Evolutionary conservation across 1,140 invertebrate species (phyloP), one percentile per base, ranked within the genome.

Genomic region (Brevipalpus yothersi): DNA sequence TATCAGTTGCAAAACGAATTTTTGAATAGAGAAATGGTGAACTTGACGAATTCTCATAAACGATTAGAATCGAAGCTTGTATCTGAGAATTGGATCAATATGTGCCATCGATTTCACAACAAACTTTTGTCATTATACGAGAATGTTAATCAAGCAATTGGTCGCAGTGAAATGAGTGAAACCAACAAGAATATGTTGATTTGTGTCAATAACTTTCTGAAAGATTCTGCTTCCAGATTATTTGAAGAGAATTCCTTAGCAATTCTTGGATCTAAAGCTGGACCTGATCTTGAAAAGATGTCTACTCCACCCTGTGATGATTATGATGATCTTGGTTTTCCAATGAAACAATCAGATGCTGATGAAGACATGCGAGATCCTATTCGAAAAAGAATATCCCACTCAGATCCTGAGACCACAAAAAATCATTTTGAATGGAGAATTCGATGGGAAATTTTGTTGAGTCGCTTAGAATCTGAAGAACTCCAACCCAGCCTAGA

Each of bases 1-100:
- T 76, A 70, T 65, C 68, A 73, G 63, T 57, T 69, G 13, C 75
- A 76, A 65, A 75, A 76, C 62, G 69, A 72, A 60, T 75, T 76
- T 59, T 66, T 76, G 2, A 75, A 74, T 56, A 72, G 72, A 63
- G 75, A 77, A 67, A 72, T 77, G 41, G 62, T 76, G 13, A 73
- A 75, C 60, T 63, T 76, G 41, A 75, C 72, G 62, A 67, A 73
- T 42, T 62, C 72, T 59, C 62, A 67, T 10, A 67, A 69, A 61
- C 69, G 71, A 60, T 68, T 71, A 51, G 60, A 68, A 40, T 58
- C 70, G 1, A 62, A 66, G 13, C 67, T 70, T 70, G 74, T 67
- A 66, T 68, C 64, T 13, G 61, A 17, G 57, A 71, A 74, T 58
- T 68, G 72, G 67, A 74, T 75, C 62, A 75, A 73, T 17, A 69